Evolutionary conservation across 2,888 invertebrate species (phyloP).

Genomic region (Thysanoteuthis rhombus): DNA sequence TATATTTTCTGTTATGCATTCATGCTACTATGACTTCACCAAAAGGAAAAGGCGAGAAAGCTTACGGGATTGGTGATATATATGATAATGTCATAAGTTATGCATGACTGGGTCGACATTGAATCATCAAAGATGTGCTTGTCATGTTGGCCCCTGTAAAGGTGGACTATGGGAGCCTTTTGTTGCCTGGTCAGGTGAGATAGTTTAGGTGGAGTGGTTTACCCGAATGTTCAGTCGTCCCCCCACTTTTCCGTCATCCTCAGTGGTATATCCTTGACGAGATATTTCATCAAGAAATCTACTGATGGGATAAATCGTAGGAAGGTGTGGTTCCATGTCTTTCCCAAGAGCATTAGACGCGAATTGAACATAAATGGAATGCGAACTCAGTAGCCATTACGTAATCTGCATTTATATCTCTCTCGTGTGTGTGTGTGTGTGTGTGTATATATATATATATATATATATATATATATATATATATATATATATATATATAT

Average conservation of each 20-base stretch:
- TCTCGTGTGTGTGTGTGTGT: background rate
- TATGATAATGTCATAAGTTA: background rate
- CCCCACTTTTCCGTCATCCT: too few species aligned
- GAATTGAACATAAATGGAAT: too few species aligned
- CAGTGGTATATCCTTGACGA: too few species aligned
- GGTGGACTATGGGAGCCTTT: background rate
- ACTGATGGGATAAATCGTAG: too few species aligned
- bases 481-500: background rate
- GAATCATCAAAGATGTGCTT: background rate
- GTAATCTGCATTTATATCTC: too few species aligned
- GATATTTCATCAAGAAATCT: too few species aligned
- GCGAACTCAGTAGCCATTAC: too few species aligned
- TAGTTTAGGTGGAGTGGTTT: background rate
- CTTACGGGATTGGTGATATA: background rate
- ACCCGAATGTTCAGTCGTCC: too few species aligned
- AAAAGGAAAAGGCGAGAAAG: too few species aligned
- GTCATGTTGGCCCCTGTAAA: background rate
- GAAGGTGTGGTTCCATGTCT: too few species aligned
- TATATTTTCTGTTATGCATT: too few species aligned
- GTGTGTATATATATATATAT: background rate
- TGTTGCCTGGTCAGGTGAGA: background rate
- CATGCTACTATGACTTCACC: background rate
- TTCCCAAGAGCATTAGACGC: too few species aligned
- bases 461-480: background rate
- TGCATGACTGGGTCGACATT: background rate